phyloP scores from a whole-genome alignment of 2,113 vertebrate genomes.

The Otis tarda region DNA sequence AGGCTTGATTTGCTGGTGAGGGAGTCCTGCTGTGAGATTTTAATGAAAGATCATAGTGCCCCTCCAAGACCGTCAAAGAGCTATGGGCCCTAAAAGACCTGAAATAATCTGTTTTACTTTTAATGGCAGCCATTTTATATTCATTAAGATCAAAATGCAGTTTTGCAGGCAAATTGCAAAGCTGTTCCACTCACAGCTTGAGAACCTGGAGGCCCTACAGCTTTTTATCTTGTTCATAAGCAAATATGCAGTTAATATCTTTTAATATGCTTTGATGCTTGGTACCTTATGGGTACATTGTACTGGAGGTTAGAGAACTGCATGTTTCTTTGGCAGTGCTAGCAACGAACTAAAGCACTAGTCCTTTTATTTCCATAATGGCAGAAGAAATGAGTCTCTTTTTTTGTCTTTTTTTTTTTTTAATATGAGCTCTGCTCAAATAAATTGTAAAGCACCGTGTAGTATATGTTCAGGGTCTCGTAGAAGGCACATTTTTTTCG shows the following conservation, averaged over 20 bases:
- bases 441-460: constrained; percentile 75
- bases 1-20: constrained; percentile 88
- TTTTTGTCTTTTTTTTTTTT: constrained; percentile 67
- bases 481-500: constrained; percentile 67
- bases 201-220: constrained; percentile 90
- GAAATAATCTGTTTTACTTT: constrained; percentile 98
- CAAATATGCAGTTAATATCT: constrained; percentile 94
- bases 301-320: constrained; percentile 81
- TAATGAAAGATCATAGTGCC: constrained; percentile 99
- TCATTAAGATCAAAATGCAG: constrained; percentile 99
- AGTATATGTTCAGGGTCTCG: constrained; percentile 71
- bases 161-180: constrained; percentile 98
- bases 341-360: constrained; percentile 77
- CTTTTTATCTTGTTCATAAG: constrained; percentile 93
- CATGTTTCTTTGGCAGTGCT: constrained; percentile 80
- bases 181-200: constrained; percentile 99
- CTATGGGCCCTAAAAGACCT: constrained; percentile 94
- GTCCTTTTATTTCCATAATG: constrained; percentile 82
- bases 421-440: constrained; percentile 72
- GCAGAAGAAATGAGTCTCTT: constrained; percentile 76
- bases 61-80: constrained; percentile 91
- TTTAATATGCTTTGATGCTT: constrained; percentile 94
- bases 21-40: constrained; percentile 94
- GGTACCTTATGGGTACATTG: constrained; percentile 85
- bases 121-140: constrained; percentile 99